These are phyloP conservation scores for Amphipoea oculea DNA, from an alignment of 2,888 invertebrate genomes.

Conservation along the genomic window DNA sequence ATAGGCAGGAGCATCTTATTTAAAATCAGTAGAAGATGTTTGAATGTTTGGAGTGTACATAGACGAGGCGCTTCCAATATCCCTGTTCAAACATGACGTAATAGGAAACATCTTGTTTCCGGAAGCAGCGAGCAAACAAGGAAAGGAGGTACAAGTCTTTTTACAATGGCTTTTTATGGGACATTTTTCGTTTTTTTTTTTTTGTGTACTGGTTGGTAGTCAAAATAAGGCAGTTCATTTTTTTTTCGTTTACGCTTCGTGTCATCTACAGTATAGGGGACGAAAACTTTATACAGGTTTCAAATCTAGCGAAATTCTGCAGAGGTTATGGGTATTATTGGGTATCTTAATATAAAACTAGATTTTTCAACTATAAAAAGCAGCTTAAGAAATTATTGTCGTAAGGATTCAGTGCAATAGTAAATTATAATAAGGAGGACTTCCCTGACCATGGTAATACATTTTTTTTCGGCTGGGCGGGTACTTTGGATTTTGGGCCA, in stretches of 20 bases:
- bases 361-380: no score
- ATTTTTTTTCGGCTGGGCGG: no score
- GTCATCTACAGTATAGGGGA: background rate
- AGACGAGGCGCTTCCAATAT: constrained; percentile 80
- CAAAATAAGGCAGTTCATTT: background rate
- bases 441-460: no score
- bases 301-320: no score
- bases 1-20: constrained; percentile 64
- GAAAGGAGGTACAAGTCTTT: constrained; percentile 52
- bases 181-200: constrained; percentile 8
- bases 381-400: no score
- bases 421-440: no score
- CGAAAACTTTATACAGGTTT: no score
- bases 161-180: constrained; percentile 15
- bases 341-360: no score
- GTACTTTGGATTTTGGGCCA: no score
- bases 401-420: no score
- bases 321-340: no score
- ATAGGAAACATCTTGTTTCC: constrained; percentile 81
- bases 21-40: constrained; percentile 69
- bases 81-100: constrained; percentile 81
- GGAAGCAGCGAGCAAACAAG: constrained; percentile 68
- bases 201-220: background rate
- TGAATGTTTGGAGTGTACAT: constrained; percentile 71
- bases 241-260: no score